Percentiles rank a stretch among this genome's conserved stretches.
Conservation (phyloP, 2,888 invertebrate species). For the Spisula subtruncata region DNA sequence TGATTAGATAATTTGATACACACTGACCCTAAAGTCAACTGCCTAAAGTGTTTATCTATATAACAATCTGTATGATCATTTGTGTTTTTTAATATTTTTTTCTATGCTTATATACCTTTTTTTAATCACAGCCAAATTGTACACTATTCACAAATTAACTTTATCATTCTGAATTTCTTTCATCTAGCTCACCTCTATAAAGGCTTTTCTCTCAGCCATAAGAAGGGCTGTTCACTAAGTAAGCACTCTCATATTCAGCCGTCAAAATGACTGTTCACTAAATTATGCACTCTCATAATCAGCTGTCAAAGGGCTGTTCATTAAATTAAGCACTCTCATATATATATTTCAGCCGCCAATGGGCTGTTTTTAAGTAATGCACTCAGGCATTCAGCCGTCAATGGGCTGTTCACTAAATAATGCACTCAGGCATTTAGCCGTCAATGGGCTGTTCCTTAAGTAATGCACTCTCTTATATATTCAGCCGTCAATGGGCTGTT, state of each 20-base stretch:
- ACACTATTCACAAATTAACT: conserved; percentile 54
- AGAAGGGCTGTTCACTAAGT: neutral
- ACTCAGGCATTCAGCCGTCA: neutral
- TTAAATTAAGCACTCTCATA: neutral
- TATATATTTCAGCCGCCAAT: neutral
- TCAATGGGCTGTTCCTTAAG: neutral
- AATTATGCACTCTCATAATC: neutral
- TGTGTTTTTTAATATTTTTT: conserved; percentile 34
- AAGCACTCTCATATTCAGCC: conserved; percentile 2
- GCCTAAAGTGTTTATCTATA: neutral
- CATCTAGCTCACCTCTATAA: conserved; percentile 53
- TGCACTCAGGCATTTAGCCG: neutral
- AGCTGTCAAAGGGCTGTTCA: neutral
- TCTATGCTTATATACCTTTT: conserved; percentile 35
- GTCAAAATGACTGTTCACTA: neutral
- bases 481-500: neutral
- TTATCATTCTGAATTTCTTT: conserved; percentile 20
- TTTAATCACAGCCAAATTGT: conserved; percentile 40
- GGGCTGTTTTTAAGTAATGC: neutral
- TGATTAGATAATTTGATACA: neutral
- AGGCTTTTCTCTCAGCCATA: conserved; percentile 46
- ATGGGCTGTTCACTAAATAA: conserved; percentile 4
- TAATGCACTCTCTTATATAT: neutral
- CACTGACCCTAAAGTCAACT: neutral
- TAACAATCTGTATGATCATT: conserved; percentile 49